Evolutionary conservation across 2,888 invertebrate species (phyloP), one percentile per base, ranked within the genome.

Genomic region (Melangyna quadrimaculata): DNA sequence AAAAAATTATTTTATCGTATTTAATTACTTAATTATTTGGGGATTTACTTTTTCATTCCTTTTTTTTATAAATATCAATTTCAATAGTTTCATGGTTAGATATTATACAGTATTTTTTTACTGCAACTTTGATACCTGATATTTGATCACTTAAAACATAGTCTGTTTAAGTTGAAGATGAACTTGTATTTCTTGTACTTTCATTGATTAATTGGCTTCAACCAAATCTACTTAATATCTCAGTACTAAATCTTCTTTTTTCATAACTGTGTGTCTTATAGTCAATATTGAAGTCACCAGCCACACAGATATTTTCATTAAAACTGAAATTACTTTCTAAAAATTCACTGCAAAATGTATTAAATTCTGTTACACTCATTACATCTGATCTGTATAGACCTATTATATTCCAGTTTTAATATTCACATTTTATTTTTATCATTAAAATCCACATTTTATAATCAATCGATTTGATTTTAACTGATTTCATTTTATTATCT

Each of bases 21-120:
- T 43, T 37, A 8, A 55, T 24, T 14, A 22, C 40, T n/a, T 48
- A 53, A 35, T 53, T 53, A n/a, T 2, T 37, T 4, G 37, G n/a
- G 1, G n/a, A 5, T 2, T 43, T 55, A 7, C 10, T 29, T 2
- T 45, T 17, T 27, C n/a, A 14, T 63, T 12, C 29, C n/a, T 27
- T 45, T 24, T 48, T 4, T 17, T 45, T 17, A 63, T 29, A 3
- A n/a, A 70, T 27, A 19, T 70, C 55, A 10, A 53, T 73, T 73
- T 73, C n/a, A 10, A 40, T 73, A 40, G 61, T 35, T 72, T 72
- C 72, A 48, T 61, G 72, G 32, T 57, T 57, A 29, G 71, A 71
- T 57, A 69, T 37, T 53, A 69, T 69, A 53, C 67, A 67, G 17
- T 48, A 32, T 48, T 72, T 72, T 3, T 57, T 72, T 2, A 48